These are phyloP conservation scores for Zaprionus gabonicus DNA, from an alignment of 1,140 invertebrate genomes.

Conservation along the genomic window DNA sequence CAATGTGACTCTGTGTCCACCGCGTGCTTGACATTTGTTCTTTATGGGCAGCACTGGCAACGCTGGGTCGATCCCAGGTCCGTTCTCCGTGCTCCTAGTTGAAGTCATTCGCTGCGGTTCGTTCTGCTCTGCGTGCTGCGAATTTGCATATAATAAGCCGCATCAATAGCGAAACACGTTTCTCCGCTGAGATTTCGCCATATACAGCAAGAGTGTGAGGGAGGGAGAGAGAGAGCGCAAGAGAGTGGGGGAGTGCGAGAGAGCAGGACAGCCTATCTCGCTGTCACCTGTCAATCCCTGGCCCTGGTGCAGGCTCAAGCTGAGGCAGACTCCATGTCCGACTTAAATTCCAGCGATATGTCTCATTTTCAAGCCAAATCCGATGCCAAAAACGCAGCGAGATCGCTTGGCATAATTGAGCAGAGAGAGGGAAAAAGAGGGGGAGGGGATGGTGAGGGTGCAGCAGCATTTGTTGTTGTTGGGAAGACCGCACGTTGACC, in stretches of 20 bases:
- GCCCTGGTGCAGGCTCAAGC: conserved; percentile 19
- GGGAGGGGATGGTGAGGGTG: not conserved
- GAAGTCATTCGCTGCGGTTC: conserved; percentile 50
- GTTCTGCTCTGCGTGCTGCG: conserved; percentile 56
- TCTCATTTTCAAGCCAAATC: conserved; percentile 71
- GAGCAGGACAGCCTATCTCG: conserved; percentile 9
- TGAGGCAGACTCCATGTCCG: conserved; percentile 39
- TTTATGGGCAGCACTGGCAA: conserved; percentile 76
- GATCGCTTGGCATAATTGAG: conserved; percentile 54
- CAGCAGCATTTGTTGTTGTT: not conserved
- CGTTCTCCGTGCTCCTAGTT: not conserved
- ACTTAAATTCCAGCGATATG: conserved; percentile 77
- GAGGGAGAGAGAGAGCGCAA: not conserved
- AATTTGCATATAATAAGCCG: conserved; percentile 84
- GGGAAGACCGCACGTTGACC: conserved; percentile 72
- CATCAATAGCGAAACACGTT: conserved; percentile 81
- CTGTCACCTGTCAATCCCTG: conserved; percentile 80
- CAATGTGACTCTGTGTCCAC: conserved; percentile 45
- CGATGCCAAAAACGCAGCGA: conserved; percentile 34
- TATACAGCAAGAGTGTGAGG: conserved; percentile 38
- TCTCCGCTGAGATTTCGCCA: conserved; percentile 65
- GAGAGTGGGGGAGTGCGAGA: conserved; percentile 27
- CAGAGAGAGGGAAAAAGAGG: not conserved
- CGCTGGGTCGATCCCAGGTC: conserved; percentile 12
- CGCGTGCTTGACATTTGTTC: conserved; percentile 72